Percentiles rank a stretch among this genome's conserved stretches.
Conservation (phyloP, 2,113 vertebrate species). For the Pogona vitticeps region DNA sequence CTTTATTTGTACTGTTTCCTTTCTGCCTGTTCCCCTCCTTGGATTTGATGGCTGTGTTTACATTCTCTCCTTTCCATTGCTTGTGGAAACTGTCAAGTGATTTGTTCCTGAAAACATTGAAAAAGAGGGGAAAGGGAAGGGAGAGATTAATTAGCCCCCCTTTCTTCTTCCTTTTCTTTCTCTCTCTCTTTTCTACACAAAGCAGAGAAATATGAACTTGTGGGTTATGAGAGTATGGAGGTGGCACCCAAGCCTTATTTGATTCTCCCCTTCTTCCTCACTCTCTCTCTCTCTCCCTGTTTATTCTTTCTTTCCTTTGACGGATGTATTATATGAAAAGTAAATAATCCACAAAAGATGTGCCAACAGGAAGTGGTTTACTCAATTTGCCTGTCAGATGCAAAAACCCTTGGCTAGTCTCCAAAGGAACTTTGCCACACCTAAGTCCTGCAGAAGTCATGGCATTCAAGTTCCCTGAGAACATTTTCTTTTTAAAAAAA, state of each 20-base stretch:
- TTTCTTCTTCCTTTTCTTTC: no score
- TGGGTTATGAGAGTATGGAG: constrained; percentile 42
- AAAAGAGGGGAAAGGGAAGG: constrained; percentile 19
- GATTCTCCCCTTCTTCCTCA: background rate
- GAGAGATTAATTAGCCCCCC: background rate
- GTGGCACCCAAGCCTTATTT: constrained; percentile 27
- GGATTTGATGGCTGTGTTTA: background rate
- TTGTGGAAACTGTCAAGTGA: constrained; percentile 25
- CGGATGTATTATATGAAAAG: constrained; percentile 52
- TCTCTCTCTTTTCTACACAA: constrained; percentile 40
- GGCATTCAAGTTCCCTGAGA: background rate
- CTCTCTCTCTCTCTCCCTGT: constrained; percentile 19
- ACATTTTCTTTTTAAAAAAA: no score
- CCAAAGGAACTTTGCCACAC: background rate
- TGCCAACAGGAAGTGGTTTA: constrained; percentile 26
- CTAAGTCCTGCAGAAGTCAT: background rate
- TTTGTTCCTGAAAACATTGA: constrained; percentile 23
- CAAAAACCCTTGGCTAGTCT: background rate
- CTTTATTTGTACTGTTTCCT: background rate
- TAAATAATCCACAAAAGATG: constrained; percentile 51
- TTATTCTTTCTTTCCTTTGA: constrained; percentile 60
- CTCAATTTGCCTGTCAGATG: background rate
- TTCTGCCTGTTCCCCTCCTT: background rate
- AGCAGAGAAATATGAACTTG: constrained; percentile 32
- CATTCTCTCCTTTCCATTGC: background rate